phyloP scores from a whole-genome alignment of 2,797 vertebrate species.

The Buphagus erythrorhynchus region DNA sequence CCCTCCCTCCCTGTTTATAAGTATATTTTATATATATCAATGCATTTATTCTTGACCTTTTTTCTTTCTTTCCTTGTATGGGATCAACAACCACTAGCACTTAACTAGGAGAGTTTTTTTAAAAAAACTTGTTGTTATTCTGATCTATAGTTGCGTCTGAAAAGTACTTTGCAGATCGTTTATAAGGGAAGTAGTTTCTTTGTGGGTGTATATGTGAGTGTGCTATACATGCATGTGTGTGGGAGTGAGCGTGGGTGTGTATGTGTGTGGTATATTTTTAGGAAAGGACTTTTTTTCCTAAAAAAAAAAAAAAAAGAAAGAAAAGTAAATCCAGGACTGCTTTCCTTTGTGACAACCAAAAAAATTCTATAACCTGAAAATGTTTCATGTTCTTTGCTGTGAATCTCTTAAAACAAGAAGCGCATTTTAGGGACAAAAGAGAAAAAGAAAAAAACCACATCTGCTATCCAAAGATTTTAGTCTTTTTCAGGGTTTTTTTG shows the following conservation, averaged over 20 bases:
- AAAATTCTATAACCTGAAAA: conserved; percentile 79
- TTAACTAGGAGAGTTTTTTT: conserved; percentile 79
- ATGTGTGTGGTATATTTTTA: conserved; percentile 77
- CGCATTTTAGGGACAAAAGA: conserved; percentile 84
- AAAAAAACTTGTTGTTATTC: conserved; percentile 71
- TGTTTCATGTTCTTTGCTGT: conserved; percentile 86
- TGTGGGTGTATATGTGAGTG: conserved; percentile 55
- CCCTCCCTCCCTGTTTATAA: conserved; percentile 73
- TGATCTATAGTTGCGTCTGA: conserved; percentile 79
- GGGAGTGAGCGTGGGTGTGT: conserved; percentile 61
- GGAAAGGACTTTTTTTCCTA: conserved; percentile 74
- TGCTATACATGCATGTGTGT: conserved; percentile 39
- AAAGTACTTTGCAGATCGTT: conserved; percentile 78
- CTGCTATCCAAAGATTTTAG: conserved; percentile 96
- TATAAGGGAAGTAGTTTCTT: conserved; percentile 80
- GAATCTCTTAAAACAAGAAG: conserved; percentile 84
- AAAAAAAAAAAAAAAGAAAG: conserved; percentile 59
- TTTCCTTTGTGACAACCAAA: conserved; percentile 90
- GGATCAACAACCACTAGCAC: conserved; percentile 81
- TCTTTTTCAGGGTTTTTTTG: conserved; percentile 94
- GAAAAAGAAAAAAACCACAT: conserved; percentile 76
- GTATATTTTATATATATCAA: conserved; percentile 79
- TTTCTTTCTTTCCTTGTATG: conserved; percentile 63
- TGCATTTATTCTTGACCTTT: conserved; percentile 72
- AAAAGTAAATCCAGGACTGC: conserved; percentile 75